Conservation (phyloP, 2,113 vertebrate species). For the Triplophysa dalaica region DNA sequence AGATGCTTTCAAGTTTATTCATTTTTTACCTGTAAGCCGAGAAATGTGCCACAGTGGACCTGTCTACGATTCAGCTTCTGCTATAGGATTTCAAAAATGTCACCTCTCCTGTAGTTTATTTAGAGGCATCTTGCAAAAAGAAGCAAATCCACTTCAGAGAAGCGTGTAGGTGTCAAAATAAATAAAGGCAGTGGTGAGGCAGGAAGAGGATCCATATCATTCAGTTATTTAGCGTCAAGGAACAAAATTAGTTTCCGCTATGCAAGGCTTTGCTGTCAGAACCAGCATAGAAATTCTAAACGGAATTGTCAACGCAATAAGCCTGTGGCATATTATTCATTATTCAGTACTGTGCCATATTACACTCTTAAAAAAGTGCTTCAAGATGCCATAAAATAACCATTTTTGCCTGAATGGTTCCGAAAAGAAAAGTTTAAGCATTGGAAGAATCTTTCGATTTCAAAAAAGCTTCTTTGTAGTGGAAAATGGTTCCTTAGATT, state of each 20-base stretch:
- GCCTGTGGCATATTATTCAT: constrained; percentile 1
- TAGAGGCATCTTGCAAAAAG: not conserved
- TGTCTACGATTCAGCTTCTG: constrained; percentile 4
- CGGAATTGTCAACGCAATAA: constrained; percentile 5
- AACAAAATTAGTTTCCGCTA: constrained; percentile 27
- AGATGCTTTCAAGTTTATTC: constrained; percentile 23
- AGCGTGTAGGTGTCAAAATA: constrained; percentile 22
- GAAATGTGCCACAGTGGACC: constrained; percentile 1
- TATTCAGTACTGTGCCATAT: no score
- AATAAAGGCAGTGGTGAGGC: constrained; percentile 20
- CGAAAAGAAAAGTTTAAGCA: no score
- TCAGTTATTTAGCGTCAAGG: constrained; percentile 30
- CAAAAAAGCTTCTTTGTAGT: no score
- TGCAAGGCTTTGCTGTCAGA: constrained; percentile 11
- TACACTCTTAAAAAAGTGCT: no score
- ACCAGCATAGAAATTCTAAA: constrained; percentile 29
- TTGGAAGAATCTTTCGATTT: no score
- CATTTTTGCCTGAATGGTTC: no score
- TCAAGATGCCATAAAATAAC: no score
- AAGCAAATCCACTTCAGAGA: constrained; percentile 35
- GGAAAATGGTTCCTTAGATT: no score
- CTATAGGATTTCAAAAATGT: constrained; percentile 19
- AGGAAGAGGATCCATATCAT: constrained; percentile 22
- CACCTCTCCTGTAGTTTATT: constrained; percentile 18
- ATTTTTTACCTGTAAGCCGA: constrained; percentile 19